A percentile compares a stretch with the other conserved stretches of the same genome.
Evolutionary conservation across 2,113 vertebrate genomes (phyloP).

Genomic region (Genyomyrus donnyi): DNA sequence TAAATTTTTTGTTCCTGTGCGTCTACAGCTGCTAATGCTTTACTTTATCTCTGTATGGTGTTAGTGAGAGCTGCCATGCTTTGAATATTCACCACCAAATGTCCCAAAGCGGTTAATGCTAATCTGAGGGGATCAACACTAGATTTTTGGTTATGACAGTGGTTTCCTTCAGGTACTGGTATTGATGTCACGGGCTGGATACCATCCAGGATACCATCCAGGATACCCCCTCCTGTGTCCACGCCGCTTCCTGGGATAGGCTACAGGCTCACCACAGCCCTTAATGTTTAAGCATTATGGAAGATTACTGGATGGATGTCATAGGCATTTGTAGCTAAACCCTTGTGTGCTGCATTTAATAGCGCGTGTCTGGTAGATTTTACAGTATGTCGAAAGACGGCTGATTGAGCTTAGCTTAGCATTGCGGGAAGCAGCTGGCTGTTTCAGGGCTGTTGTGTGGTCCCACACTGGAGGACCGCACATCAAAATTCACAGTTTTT

Average conservation of each 20-base stretch:
- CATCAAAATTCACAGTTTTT: not conserved
- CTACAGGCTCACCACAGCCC: not conserved
- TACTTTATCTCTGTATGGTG: not conserved
- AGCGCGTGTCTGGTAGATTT: not conserved
- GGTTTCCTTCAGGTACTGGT: not conserved
- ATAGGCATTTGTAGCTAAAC: not conserved
- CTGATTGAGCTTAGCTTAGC: not conserved
- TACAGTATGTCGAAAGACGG: not conserved
- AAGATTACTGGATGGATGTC: not conserved
- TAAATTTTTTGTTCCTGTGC: not conserved
- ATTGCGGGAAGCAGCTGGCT: not conserved
- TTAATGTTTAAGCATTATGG: not conserved
- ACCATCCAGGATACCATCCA: not conserved
- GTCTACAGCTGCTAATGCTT: not conserved
- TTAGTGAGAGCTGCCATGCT: not conserved
- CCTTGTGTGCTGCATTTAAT: not conserved
- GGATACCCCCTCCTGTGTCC: not conserved
- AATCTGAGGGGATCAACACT: not conserved
- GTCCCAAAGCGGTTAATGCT: not conserved
- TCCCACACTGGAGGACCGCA: not conserved
- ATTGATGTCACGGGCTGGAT: not conserved
- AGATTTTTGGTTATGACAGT: not conserved
- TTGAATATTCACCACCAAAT: not conserved
- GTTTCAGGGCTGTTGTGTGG: not conserved
- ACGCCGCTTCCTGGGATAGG: not conserved